Percentiles rank a stretch among this genome's conserved stretches.
Conservation (phyloP, 2,888 invertebrate genomes). For the Strigamia transsilvanica region DNA sequence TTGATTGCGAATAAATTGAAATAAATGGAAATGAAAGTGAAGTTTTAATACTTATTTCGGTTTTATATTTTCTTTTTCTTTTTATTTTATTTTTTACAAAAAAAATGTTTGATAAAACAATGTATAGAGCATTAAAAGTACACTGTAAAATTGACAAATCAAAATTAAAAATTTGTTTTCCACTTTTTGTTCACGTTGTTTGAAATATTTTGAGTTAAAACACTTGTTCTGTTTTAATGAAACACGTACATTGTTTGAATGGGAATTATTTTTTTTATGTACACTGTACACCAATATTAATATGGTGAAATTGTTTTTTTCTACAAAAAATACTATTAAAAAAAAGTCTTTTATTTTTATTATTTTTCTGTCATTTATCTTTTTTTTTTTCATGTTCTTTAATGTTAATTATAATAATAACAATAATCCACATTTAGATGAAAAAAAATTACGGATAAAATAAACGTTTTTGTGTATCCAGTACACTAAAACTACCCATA, state of each 20-base stretch:
- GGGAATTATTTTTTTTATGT: not conserved
- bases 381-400: not conserved
- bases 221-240: not conserved
- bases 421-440: constrained; percentile 40
- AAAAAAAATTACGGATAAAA: constrained; percentile 24
- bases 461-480: constrained; percentile 24
- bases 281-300: constrained; percentile 25
- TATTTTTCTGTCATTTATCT: not conserved
- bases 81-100: not conserved
- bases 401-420: not conserved
- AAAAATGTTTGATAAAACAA: constrained; percentile 49
- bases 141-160: constrained; percentile 41
- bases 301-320: constrained; percentile 15
- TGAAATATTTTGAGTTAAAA: constrained; percentile 23
- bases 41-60: constrained; percentile 14
- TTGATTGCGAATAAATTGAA: not conserved
- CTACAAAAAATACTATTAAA: constrained; percentile 44
- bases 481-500: constrained; percentile 32
- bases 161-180: constrained; percentile 30
- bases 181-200: not conserved
- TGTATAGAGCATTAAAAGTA: constrained; percentile 48
- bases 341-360: not conserved
- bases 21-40: not conserved
- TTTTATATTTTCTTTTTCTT: constrained; percentile 16
- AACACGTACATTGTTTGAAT: not conserved